A percentile compares a stretch with the other conserved stretches of the same genome.
phyloP scores from a whole-genome alignment of 2,113 vertebrate species.

The Ardeotis arabs region DNA sequence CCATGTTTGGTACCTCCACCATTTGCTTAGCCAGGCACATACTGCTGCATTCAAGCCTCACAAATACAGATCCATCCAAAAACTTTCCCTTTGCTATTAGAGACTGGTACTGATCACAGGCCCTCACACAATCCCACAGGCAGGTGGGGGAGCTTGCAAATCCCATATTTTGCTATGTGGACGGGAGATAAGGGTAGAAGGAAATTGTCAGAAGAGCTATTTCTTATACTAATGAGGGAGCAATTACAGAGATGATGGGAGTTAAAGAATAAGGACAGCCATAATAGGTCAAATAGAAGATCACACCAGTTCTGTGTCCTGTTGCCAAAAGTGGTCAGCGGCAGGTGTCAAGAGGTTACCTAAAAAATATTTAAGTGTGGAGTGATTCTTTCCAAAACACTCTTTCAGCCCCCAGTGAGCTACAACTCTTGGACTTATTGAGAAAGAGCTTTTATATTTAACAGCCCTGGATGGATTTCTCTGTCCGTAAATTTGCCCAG shows the following conservation, averaged over 20 bases:
- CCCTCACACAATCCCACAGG: accelerated
- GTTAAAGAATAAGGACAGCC: background rate
- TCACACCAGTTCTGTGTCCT: background rate
- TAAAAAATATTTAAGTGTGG: background rate
- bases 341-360: background rate
- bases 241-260: background rate
- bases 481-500: background rate
- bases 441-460: background rate
- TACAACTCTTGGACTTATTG: background rate
- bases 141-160: background rate
- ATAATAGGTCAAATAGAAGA: background rate
- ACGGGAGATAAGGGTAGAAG: background rate
- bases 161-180: background rate
- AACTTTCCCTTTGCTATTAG: background rate
- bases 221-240: background rate
- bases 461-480: background rate
- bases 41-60: background rate
- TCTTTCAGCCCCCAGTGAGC: background rate
- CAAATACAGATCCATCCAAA: background rate
- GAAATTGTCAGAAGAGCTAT: background rate
- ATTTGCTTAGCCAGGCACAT: background rate
- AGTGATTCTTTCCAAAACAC: background rate
- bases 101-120: background rate
- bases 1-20: background rate
- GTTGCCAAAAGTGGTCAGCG: background rate